Evolutionary conservation across 2,113 vertebrate species (phyloP), one percentile per base, ranked within the genome.

Genomic region (Corythornis vintsioides): DNA sequence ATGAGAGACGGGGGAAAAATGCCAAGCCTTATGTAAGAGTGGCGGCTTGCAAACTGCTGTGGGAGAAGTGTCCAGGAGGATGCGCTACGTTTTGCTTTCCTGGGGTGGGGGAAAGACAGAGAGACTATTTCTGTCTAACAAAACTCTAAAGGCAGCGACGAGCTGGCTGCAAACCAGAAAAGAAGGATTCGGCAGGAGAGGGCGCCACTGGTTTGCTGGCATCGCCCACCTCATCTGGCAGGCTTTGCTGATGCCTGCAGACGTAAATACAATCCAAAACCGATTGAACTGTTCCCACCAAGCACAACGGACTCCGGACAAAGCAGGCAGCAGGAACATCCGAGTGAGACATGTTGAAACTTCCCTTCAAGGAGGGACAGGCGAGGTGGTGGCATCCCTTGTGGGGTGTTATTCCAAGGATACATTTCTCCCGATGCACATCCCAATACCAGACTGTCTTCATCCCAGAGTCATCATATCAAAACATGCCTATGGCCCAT

Each of bases 121-220:
- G 33, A 38, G 17, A 12, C 7, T 56, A 11, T 42, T 89, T 78
- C 47, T 61, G 55, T n/a, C 47, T n/a, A 35, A 42, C 47, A 42
- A n/a, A 78, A n/a, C 22, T 13, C 38, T 31, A 15, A 66, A 42
- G 29, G 29, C 67, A 63, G 55, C 2, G 2, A 13, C 43, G 75
- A 24, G 19, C 47, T 25, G 76, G 29, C 64, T 57, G 59, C 56
- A 60, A 88, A 74, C 20, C 18, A 40, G 22, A 48, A 69, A 35
- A 10, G 29, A 67, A 75, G 45, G 57, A 25, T 22, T 8, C 53
- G 56, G 77, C 73, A 87, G 93, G 73, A 95, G 89, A 79, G 84
- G 94, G 74, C 29, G 63, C 65, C 73, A 40, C 76, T 53, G 76
- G 40, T 90, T 90, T 90, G 45, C 80, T 90, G 80, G 73, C 88